Evolutionary conservation across 2,113 vertebrate genomes (phyloP).

Genomic region (Ptilorrhoa leucosticta): DNA sequence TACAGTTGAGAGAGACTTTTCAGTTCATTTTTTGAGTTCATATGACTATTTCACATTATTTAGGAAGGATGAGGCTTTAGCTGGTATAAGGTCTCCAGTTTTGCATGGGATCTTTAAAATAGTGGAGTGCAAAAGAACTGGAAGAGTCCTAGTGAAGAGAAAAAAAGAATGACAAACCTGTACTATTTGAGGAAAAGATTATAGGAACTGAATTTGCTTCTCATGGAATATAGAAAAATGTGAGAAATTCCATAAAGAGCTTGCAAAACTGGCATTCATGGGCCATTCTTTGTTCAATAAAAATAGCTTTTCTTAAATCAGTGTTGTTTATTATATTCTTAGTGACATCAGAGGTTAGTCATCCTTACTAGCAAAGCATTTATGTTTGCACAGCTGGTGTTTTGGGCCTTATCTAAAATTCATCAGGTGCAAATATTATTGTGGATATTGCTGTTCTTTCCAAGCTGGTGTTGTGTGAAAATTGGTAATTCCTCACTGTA

Average conservation of each 20-base stretch:
- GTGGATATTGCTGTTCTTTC: neutral
- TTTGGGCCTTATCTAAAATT: neutral
- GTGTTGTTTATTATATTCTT: neutral
- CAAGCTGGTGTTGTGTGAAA: neutral
- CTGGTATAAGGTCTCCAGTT: neutral
- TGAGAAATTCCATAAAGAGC: neutral
- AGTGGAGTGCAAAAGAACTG: neutral
- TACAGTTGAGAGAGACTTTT: neutral
- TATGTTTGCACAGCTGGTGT: neutral
- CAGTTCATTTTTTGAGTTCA: neutral
- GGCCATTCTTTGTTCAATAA: neutral
- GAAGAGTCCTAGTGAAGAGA: neutral
- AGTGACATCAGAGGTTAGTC: neutral
- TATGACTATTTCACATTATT: neutral
- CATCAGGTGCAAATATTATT: neutral
- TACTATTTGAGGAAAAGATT: neutral
- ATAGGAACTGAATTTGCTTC: neutral
- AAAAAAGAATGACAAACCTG: neutral
- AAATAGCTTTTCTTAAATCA: neutral
- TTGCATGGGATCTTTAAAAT: neutral
- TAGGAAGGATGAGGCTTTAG: neutral
- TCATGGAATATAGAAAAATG: neutral
- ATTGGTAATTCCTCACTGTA: neutral
- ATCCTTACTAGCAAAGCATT: neutral
- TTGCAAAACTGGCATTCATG: neutral